Evolutionary conservation across 2,888 invertebrate genomes (phyloP).

Genomic region (Phlogophora meticulosa): DNA sequence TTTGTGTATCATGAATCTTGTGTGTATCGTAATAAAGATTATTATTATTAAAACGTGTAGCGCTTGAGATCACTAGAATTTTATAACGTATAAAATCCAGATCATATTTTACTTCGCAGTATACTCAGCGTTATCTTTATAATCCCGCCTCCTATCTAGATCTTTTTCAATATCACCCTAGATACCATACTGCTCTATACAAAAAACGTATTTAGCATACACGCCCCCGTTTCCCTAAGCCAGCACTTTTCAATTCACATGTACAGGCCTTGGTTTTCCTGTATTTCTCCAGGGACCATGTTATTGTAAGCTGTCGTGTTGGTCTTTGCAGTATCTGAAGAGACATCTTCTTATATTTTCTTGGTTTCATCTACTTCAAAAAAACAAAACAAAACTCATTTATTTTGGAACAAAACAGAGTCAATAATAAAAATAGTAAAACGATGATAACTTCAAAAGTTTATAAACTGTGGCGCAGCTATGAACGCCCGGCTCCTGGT

Average conservation of each 20-base stretch:
- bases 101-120: not conserved
- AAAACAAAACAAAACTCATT: too few species aligned
- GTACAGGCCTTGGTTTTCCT: conserved; percentile 33
- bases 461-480: too few species aligned
- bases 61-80: too few species aligned
- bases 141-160: conserved; percentile 19
- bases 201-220: conserved; percentile 7
- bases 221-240: conserved; percentile 7
- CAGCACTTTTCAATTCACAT: conserved; percentile 50
- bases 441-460: too few species aligned
- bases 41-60: too few species aligned
- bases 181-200: not conserved
- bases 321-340: conserved; percentile 4
- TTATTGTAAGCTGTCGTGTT: conserved; percentile 25
- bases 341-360: conserved; percentile 4
- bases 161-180: conserved; percentile 22
- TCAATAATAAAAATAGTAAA: too few species aligned
- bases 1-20: too few species aligned
- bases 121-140: not conserved
- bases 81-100: too few species aligned
- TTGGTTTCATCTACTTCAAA: too few species aligned
- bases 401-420: too few species aligned
- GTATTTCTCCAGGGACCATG: conserved; percentile 50
- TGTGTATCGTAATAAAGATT: too few species aligned
- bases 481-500: too few species aligned